phyloP scores from a whole-genome alignment of 2,113 vertebrate species.

The Silurus asotus region DNA sequence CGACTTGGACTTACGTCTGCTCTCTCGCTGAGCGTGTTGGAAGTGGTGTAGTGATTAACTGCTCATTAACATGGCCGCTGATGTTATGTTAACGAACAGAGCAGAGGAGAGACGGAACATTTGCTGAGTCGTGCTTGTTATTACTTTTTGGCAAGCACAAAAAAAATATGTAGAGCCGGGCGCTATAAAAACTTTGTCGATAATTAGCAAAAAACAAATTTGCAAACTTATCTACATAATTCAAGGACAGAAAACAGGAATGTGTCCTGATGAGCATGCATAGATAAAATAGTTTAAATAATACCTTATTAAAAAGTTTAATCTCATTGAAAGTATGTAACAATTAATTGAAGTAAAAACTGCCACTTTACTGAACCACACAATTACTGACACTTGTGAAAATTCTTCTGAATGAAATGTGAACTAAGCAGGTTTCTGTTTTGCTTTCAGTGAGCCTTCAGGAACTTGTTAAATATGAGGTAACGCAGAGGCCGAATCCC shows the following conservation, averaged over 20 bases:
- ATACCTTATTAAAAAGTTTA: not conserved
- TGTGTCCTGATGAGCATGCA: not conserved
- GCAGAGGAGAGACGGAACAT: not conserved
- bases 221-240: not conserved
- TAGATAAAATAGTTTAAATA: not conserved
- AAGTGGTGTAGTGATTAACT: slow-evolving; percentile 43
- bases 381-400: not conserved
- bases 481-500: not conserved
- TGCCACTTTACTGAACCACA: not conserved
- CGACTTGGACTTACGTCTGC: not conserved
- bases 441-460: not conserved
- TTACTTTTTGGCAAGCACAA: not conserved
- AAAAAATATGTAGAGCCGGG: not conserved
- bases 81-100: slow-evolving; percentile 21
- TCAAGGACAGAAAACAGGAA: not conserved
- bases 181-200: not conserved
- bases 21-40: slow-evolving; percentile 15
- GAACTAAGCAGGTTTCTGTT: not conserved
- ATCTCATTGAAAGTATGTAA: not conserved
- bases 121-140: slow-evolving; percentile 10
- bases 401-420: not conserved
- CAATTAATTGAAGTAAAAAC: not conserved
- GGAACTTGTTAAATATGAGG: not conserved
- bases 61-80: slow-evolving; percentile 11
- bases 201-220: not conserved